Evolutionary conservation across 1,140 invertebrate species (phyloP).

Genomic region (Platorchestia sp.): DNA sequence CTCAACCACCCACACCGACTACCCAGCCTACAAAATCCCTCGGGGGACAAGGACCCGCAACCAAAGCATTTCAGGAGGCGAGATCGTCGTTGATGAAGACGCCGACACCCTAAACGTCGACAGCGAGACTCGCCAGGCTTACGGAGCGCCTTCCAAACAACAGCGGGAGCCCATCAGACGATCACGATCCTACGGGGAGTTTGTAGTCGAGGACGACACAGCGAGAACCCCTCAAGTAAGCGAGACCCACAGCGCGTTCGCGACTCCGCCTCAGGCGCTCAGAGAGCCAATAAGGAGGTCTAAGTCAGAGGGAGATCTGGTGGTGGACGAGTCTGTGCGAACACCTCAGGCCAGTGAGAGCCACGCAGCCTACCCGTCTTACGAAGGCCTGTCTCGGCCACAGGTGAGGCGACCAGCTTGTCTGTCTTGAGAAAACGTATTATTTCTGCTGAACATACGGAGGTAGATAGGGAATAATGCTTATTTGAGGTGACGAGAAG

Average conservation of each 20-base stretch:
- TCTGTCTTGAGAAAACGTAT: background rate
- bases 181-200: background rate
- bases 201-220: background rate
- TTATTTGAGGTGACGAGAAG: background rate
- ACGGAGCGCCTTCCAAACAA: background rate
- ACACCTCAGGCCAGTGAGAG: background rate
- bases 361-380: slow-evolving; percentile 16
- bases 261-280: background rate
- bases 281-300: background rate
- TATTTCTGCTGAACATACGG: background rate
- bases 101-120: background rate
- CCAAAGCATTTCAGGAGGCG: background rate
- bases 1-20: slow-evolving; percentile 32
- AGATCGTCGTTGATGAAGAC: slow-evolving; percentile 39
- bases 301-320: background rate
- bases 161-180: background rate
- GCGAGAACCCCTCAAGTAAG: background rate
- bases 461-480: no score
- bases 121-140: slow-evolving; percentile 28
- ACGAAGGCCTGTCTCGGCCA: background rate
- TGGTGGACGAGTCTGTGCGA: background rate
- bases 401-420: background rate
- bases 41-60: background rate
- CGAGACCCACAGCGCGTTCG: background rate
- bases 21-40: background rate